A percentile compares a stretch with the other conserved stretches of the same genome.
These are phyloP conservation scores for Rhea pennata DNA, from an alignment of 2,113 vertebrate species.

Conservation along the genomic window DNA sequence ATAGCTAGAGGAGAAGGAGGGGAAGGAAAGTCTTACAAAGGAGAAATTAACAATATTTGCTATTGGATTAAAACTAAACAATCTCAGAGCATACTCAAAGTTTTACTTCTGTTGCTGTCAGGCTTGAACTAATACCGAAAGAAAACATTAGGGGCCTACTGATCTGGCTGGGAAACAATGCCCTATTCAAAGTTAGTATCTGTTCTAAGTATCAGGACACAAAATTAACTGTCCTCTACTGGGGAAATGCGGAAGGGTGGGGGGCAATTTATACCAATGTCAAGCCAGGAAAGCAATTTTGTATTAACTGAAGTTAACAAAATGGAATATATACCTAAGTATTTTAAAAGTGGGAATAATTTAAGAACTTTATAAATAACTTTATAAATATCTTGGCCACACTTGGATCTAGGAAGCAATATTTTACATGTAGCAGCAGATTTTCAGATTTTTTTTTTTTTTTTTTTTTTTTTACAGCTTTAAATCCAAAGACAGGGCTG, in stretches of 20 bases:
- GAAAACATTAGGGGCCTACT: constrained; percentile 61
- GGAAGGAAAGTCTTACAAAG: not conserved
- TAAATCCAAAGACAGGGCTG: constrained; percentile 17
- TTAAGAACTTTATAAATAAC: constrained; percentile 64
- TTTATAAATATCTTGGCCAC: constrained; percentile 25
- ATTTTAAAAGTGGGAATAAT: constrained; percentile 62
- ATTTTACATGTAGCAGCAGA: constrained; percentile 50
- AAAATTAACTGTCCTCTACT: constrained; percentile 41
- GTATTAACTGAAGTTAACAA: constrained; percentile 49
- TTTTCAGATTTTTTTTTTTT: not conserved
- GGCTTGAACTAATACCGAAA: constrained; percentile 8
- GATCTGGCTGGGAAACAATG: constrained; percentile 76
- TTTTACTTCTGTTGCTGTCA: constrained; percentile 18
- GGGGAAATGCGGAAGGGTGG: not conserved
- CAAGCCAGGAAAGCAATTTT: constrained; percentile 58
- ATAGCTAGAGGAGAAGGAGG: not conserved
- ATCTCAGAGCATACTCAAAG: not conserved
- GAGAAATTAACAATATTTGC: constrained; percentile 7
- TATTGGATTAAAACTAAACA: constrained; percentile 21
- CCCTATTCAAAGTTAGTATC: constrained; percentile 72
- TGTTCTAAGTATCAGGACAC: constrained; percentile 74
- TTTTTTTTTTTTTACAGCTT: constrained; percentile 2
- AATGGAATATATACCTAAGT: constrained; percentile 41
- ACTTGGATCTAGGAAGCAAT: constrained; percentile 61
- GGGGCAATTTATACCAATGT: not conserved